phyloP scores from a whole-genome alignment of 2,888 invertebrate species.

The Melinopterus prodromus region DNA sequence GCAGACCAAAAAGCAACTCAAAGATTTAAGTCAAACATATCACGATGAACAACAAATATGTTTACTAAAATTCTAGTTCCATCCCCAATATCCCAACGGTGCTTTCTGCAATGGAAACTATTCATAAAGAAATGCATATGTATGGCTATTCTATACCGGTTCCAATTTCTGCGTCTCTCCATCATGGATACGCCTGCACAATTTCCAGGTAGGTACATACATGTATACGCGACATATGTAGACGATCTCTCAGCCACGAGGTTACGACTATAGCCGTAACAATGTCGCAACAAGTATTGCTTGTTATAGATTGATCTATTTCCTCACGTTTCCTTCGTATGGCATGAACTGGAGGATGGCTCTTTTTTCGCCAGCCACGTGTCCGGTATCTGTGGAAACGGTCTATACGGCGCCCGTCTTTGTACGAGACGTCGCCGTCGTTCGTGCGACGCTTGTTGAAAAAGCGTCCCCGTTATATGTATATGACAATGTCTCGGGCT shows the following conservation, averaged over 20 bases:
- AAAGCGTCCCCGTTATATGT: slow-evolving; percentile 29
- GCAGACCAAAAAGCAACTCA: no score
- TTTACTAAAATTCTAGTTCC: no score
- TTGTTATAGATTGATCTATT: slow-evolving; percentile 24
- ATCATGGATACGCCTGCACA: no score
- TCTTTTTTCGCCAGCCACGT: slow-evolving; percentile 7
- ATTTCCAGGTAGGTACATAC: no score
- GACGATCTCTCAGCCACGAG: neutral
- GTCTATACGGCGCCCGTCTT: neutral
- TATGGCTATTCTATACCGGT: no score
- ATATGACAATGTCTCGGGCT: slow-evolving; percentile 42
- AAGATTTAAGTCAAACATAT: no score
- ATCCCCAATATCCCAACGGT: no score
- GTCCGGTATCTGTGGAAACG: slow-evolving; percentile 27
- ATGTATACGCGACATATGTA: neutral
- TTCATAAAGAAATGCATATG: no score
- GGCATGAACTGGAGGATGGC: neutral
- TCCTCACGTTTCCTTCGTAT: slow-evolving; percentile 8
- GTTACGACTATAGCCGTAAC: slow-evolving; percentile 13
- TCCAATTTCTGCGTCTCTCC: no score
- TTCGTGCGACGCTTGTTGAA: neutral
- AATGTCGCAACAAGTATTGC: slow-evolving; percentile 19
- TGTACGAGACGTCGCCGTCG: slow-evolving; percentile 5
- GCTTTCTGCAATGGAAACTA: no score
- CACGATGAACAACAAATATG: no score